These are phyloP conservation scores for Aurelia sp. DNA, from an alignment of 30 jellyfish, hydroid and myxozoan genomes.

Conservation along the genomic window DNA sequence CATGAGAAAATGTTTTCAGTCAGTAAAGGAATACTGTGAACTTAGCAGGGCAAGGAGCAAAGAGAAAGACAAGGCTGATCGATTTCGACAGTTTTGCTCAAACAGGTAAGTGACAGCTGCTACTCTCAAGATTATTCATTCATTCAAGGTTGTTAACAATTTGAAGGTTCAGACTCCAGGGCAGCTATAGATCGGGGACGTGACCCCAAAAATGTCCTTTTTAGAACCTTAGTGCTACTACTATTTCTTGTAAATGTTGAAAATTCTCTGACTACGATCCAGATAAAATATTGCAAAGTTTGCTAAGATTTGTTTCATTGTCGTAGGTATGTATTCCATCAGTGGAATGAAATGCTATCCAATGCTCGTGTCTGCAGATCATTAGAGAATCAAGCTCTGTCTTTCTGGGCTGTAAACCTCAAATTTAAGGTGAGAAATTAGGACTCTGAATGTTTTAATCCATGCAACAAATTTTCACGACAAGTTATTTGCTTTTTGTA, in stretches of 20 bases:
- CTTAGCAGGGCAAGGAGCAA: conserved; percentile 4
- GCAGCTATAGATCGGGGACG: too few relatives aligned
- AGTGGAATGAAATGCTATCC: conserved; percentile 1
- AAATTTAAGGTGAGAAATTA: conserved; percentile 36
- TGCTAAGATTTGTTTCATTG: neutral
- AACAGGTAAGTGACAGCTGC: neutral
- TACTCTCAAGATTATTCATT: too few relatives aligned
- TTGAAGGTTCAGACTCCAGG: neutral
- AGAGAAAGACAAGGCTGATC: conserved; percentile 42
- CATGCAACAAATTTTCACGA: too few relatives aligned
- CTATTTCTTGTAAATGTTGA: too few relatives aligned
- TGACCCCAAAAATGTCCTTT: too few relatives aligned
- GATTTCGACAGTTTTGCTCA: neutral
- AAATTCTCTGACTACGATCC: too few relatives aligned
- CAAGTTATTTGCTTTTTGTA: too few relatives aligned
- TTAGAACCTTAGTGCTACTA: too few relatives aligned
- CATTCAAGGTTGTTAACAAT: too few relatives aligned
- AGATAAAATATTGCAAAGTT: neutral
- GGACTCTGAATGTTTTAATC: neutral
- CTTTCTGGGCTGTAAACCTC: conserved; percentile 66
- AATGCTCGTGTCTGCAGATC: conserved; percentile 1
- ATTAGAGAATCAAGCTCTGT: conserved; percentile 56
- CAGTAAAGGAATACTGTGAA: neutral
- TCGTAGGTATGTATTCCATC: conserved; percentile 9
- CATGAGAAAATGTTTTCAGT: conserved; percentile 5